phyloP scores from a whole-genome alignment of 2,888 invertebrate species.

The Melanostoma scalare region DNA sequence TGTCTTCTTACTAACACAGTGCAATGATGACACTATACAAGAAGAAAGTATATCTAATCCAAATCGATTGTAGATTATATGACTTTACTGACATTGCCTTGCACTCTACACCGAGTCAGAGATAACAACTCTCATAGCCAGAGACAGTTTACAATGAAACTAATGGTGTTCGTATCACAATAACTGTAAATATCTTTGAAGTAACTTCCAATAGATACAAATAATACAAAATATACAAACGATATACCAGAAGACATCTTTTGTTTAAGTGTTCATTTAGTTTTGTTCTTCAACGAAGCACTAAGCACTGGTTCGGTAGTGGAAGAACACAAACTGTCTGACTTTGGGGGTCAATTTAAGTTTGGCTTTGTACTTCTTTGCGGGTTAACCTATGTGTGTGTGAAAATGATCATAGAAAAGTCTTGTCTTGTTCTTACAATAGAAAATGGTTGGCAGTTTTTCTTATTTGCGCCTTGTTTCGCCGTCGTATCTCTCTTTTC shows the following conservation, averaged over 20 bases:
- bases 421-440: slow-evolving; percentile 19
- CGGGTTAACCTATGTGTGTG: slow-evolving; percentile 12
- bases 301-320: slow-evolving; percentile 38
- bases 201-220: slow-evolving; percentile 58
- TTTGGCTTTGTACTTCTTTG: not conserved
- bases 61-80: slow-evolving; percentile 63
- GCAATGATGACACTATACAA: slow-evolving; percentile 7
- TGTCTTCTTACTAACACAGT: not conserved
- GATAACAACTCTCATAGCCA: slow-evolving; percentile 33
- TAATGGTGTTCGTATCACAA: slow-evolving; percentile 60
- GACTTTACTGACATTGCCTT: slow-evolving; percentile 45
- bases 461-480: slow-evolving; percentile 31
- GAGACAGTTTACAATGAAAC: slow-evolving; percentile 25
- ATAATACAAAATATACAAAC: slow-evolving; percentile 59
- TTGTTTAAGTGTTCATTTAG: slow-evolving; percentile 54
- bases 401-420: slow-evolving; percentile 26
- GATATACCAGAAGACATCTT: slow-evolving; percentile 21
- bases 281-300: slow-evolving; percentile 27
- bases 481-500: slow-evolving; percentile 1
- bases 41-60: slow-evolving; percentile 51
- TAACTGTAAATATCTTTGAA: slow-evolving; percentile 64
- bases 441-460: slow-evolving; percentile 38
- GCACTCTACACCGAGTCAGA: slow-evolving; percentile 20
- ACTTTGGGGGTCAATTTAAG: slow-evolving; percentile 65
- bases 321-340: slow-evolving; percentile 48